Evolutionary conservation across 1,140 invertebrate genomes (phyloP), one percentile per base, ranked within the genome.

Genomic region (Drosophila santomea): DNA sequence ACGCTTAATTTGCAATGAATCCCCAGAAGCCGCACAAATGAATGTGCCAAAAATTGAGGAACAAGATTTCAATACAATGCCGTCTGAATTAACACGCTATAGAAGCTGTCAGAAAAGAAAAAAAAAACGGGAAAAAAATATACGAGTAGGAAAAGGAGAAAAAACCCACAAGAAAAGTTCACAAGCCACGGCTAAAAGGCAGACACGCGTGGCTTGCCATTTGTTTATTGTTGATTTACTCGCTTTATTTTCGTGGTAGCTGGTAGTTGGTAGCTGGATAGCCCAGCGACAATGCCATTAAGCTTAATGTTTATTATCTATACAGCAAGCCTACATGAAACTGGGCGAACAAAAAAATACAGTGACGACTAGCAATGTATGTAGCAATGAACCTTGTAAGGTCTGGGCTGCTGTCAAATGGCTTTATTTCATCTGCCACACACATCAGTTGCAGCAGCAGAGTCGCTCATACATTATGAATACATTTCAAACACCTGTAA

Each of bases 381-480:
- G 20, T 88, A 88, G 83, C 83, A 88, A 88, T 88, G 83, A 88
- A 88, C 83, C 79, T 60, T 69, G 67, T 83, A 77, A 88, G 83
- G 83, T 88, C 83, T 88, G 66, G 82, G 82, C 82, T 78, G 77
- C 74, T 71, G 43, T 45, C 47, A 39, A 78, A 20, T 74, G 52
- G 35, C 62, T 61, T 32, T 44, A 69, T 69, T 56, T 55, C 67
- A 69, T 71, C 17, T 69, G 52, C 52, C 67, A 64, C 72, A 50
- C 56, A 71, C 41, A 58, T 51, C 17, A 17, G 47, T 39, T 20
- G 48, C 54, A 39, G 54, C 32, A 57, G 23, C 52, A 52, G 74
- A 76, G 76, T 62, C 7, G 32, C 78, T 68, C 71, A 86, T 86
- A 61, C 71, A 86, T 88, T 71, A 71, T 61, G 50, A 78, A 86